Conservation (phyloP, 2,113 vertebrate species). For the Ictidomys tridecemlineatus region DNA sequence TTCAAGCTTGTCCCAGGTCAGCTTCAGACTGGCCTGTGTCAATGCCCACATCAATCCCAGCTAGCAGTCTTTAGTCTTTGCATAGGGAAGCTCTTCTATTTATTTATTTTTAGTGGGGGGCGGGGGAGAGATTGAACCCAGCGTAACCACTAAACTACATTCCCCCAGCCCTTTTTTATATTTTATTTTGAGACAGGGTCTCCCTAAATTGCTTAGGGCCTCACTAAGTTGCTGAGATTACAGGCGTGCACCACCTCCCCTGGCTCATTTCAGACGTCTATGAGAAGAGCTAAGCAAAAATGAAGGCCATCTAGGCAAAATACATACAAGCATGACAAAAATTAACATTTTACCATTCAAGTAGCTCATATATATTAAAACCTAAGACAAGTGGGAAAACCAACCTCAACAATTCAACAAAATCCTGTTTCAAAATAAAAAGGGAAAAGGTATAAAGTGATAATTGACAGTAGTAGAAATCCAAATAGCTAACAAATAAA, state of each 20-base stretch:
- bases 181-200: too few species aligned
- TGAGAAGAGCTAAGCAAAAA: not conserved
- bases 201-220: too few species aligned
- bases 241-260: too few species aligned
- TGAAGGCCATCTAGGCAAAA: not conserved
- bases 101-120: too few species aligned
- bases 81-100: not conserved
- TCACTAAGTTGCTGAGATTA: too few species aligned
- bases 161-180: too few species aligned
- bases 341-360: not conserved
- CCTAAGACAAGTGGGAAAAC: not conserved
- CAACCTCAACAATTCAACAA: too few species aligned
- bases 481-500: not conserved
- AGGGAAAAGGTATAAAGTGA: not conserved
- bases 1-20: not conserved
- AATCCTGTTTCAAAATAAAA: not conserved
- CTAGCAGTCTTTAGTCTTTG: not conserved
- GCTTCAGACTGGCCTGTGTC: not conserved
- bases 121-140: too few species aligned
- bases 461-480: not conserved
- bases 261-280: not conserved
- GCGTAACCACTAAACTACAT: not conserved
- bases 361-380: not conserved
- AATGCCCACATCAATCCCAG: not conserved
- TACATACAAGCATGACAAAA: not conserved